These are phyloP conservation scores for Beroe ovata DNA, from an alignment of 37 sponge, comb jelly and placozoan species.

Conservation along the genomic window DNA sequence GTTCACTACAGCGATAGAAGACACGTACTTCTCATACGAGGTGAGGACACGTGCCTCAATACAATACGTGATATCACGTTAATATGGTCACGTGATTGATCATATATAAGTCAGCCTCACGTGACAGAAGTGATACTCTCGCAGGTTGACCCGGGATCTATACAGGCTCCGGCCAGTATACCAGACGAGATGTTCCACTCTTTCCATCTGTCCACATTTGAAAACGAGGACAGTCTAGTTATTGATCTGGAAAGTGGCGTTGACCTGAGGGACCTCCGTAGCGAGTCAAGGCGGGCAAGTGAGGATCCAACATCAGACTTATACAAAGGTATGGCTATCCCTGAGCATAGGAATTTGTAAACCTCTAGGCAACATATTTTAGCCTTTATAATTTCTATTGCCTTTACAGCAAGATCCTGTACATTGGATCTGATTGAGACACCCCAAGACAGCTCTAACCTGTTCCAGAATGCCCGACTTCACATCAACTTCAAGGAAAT, in stretches of 20 bases:
- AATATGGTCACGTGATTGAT: too few relatives aligned
- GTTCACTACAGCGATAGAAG: conserved; percentile 37
- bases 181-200: conserved; percentile 66
- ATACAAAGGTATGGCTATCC: background rate
- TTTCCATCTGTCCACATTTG: conserved; percentile 39
- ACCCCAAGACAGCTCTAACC: background rate
- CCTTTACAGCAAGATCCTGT: conserved; percentile 12
- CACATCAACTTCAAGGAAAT: conserved; percentile 19
- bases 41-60: background rate
- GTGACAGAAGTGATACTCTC: too few relatives aligned
- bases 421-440: conserved; percentile 13
- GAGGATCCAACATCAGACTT: background rate
- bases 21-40: conserved; percentile 31
- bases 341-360: too few relatives aligned
- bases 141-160: background rate
- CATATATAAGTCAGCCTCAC: too few relatives aligned
- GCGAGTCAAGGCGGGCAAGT: background rate
- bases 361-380: too few relatives aligned
- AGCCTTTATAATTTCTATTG: too few relatives aligned
- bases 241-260: conserved; percentile 29
- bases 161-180: background rate
- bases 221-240: conserved; percentile 26
- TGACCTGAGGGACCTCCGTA: background rate
- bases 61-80: too few relatives aligned
- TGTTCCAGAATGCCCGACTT: conserved; percentile 1